Percentiles rank a stretch among this genome's conserved stretches.
phyloP scores from a whole-genome alignment of 2,888 invertebrate species.

The Elmis aenea region DNA sequence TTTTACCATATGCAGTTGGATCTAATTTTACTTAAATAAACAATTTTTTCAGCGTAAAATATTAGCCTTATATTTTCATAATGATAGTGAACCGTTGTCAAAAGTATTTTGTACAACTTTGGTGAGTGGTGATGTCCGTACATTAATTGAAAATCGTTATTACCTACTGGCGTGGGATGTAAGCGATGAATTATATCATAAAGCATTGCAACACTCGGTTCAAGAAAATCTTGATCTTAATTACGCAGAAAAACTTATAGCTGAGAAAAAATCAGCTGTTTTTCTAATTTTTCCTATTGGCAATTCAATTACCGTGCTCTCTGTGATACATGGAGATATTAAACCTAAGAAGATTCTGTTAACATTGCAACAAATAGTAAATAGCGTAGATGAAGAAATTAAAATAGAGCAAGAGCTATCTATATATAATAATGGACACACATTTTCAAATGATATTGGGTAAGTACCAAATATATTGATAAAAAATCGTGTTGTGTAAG shows the following conservation, averaged over 20 bases:
- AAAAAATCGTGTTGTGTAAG: too few species aligned
- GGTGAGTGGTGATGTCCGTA: constrained; percentile 20
- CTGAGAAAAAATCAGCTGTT: constrained; percentile 22
- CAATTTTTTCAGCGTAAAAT: constrained; percentile 32
- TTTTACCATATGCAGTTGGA: too few species aligned
- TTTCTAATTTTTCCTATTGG: constrained; percentile 28
- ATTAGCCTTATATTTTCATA: constrained; percentile 34
- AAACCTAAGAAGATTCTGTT: constrained; percentile 20
- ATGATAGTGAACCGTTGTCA: constrained; percentile 29
- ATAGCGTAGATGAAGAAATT: constrained; percentile 20
- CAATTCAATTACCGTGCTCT: constrained; percentile 20
- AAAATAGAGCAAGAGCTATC: constrained; percentile 23
- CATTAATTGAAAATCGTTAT: constrained; percentile 27
- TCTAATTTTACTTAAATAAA: too few species aligned
- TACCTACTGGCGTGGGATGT: constrained; percentile 37
- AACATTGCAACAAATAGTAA: constrained; percentile 23
- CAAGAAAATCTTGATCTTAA: constrained; percentile 21
- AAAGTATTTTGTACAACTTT: constrained; percentile 29
- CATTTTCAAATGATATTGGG: constrained; percentile 24
- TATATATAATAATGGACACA: constrained; percentile 12
- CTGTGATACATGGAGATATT: constrained; percentile 20
- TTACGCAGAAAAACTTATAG: constrained; percentile 15
- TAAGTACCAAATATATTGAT: too few species aligned
- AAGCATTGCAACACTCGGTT: constrained; percentile 25
- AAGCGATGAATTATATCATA: constrained; percentile 25